Conservation (phyloP, 2,888 invertebrate species). For the Chalcis sispes region DNA sequence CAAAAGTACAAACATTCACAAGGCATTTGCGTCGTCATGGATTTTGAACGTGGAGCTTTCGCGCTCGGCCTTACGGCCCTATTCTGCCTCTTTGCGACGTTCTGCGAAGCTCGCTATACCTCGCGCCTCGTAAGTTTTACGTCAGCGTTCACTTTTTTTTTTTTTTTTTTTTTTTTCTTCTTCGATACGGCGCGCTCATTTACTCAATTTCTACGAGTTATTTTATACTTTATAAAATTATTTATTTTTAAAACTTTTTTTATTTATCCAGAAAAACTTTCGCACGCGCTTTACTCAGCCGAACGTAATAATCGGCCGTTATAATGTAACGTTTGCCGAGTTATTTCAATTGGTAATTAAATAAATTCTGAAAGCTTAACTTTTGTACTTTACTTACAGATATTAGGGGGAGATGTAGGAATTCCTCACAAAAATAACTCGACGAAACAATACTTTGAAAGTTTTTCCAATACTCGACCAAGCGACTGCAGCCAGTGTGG, state of each 20-base stretch:
- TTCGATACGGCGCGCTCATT: no score
- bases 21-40: no score
- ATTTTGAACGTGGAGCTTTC: neutral
- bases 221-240: no score
- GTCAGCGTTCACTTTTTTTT: no score
- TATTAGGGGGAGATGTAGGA: conserved; percentile 40
- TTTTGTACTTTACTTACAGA: conserved; percentile 6
- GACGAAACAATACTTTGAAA: conserved; percentile 12
- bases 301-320: conserved; percentile 15
- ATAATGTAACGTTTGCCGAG: conserved; percentile 11
- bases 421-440: neutral
- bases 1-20: no score
- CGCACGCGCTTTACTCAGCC: neutral
- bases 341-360: conserved; percentile 24
- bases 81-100: conserved; percentile 1
- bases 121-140: conserved; percentile 42
- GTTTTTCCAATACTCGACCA: conserved; percentile 46
- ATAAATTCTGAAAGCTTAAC: neutral
- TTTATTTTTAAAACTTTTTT: no score
- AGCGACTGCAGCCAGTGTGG: conserved; percentile 70
- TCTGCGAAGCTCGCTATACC: conserved; percentile 14
- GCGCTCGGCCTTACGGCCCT: conserved; percentile 9
- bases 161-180: neutral
- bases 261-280: no score
- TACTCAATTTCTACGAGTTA: no score